These are phyloP conservation scores for Tineola bisselliella DNA, from an alignment of 2,888 invertebrate species.

Conservation along the genomic window DNA sequence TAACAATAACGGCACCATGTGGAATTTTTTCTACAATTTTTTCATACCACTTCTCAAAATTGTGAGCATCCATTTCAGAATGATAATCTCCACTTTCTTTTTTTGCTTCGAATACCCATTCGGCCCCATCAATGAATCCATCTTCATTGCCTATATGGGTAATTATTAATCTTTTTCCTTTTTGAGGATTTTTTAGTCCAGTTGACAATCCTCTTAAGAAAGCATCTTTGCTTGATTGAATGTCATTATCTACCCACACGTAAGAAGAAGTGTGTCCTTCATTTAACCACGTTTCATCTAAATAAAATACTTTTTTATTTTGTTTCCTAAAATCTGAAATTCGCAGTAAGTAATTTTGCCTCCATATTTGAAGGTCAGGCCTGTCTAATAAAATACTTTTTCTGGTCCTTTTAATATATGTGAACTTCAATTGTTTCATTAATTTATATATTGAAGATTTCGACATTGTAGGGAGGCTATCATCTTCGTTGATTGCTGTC, in stretches of 20 bases:
- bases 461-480: too few species aligned
- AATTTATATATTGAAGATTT: too few species aligned
- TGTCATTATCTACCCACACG: constrained; percentile 19
- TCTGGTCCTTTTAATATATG: too few species aligned
- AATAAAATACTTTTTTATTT: too few species aligned
- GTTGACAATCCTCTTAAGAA: constrained; percentile 21
- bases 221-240: constrained; percentile 18
- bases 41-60: constrained; percentile 20
- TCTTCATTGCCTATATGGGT: constrained; percentile 17
- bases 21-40: constrained; percentile 18
- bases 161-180: constrained; percentile 19
- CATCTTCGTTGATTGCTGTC: too few species aligned
- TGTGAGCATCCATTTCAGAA: constrained; percentile 21
- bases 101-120: constrained; percentile 20
- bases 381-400: too few species aligned
- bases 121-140: constrained; percentile 16
- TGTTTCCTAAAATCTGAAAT: too few species aligned
- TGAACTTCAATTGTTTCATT: too few species aligned
- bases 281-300: too few species aligned
- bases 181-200: constrained; percentile 17
- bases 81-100: constrained; percentile 16
- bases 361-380: too few species aligned
- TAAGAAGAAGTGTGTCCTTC: constrained; percentile 19
- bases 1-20: constrained; percentile 15
- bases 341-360: too few species aligned